Conservation (phyloP, 2,888 invertebrate species). For the Brachypterus glaber region DNA sequence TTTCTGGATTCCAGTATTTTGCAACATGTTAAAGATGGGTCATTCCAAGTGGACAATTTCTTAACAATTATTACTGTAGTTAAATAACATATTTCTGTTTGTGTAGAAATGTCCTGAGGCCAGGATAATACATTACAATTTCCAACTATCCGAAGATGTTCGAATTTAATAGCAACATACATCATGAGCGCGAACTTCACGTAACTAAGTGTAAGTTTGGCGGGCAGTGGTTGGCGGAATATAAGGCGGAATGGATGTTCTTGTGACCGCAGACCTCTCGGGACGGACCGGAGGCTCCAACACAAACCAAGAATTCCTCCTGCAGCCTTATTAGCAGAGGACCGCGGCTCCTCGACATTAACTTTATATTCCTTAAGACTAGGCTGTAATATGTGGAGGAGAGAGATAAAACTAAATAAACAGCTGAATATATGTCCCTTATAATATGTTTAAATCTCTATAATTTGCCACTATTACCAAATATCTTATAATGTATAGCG, state of each 20-base stretch:
- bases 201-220: slow-evolving; percentile 37
- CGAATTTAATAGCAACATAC: slow-evolving; percentile 43
- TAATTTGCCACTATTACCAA: no score
- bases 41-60: no score
- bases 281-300: slow-evolving; percentile 35
- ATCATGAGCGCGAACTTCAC: slow-evolving; percentile 41
- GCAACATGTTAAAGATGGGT: no score
- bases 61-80: no score
- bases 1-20: no score
- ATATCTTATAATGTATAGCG: no score
- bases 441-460: no score
- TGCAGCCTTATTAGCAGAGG: slow-evolving; percentile 31
- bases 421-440: no score
- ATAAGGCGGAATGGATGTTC: slow-evolving; percentile 41
- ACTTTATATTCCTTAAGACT: slow-evolving; percentile 26
- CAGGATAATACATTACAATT: slow-evolving; percentile 42
- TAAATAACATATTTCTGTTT: no score
- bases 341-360: slow-evolving; percentile 18
- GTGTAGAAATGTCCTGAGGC: slow-evolving; percentile 27
- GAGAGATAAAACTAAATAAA: no score
- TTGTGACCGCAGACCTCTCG: slow-evolving; percentile 40
- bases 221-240: slow-evolving; percentile 27
- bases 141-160: slow-evolving; percentile 43
- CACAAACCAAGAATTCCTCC: slow-evolving; percentile 38
- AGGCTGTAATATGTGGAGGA: no score